Percentiles rank a stretch among this genome's conserved stretches.
Evolutionary conservation across 2,113 vertebrate species (phyloP).

Genomic region (Calcarius ornatus): DNA sequence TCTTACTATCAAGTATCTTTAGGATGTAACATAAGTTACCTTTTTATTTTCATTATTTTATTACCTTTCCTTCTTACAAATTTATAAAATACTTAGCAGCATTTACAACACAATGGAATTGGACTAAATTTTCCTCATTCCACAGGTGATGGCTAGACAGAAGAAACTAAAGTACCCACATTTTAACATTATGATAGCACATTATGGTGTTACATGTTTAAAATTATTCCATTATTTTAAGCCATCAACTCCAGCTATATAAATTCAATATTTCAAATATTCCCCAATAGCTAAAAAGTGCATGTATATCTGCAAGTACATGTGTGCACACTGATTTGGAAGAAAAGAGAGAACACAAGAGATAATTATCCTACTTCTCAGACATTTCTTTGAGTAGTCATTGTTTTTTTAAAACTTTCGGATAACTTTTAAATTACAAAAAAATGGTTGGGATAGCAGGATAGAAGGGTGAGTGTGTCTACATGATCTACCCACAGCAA

Average conservation of each 20-base stretch:
- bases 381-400: neutral
- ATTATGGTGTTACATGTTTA: neutral
- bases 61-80: neutral
- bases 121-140: neutral
- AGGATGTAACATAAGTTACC: neutral
- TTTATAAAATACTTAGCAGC: neutral
- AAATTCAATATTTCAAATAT: neutral
- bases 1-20: neutral
- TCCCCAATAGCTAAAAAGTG: accelerated
- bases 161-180: neutral
- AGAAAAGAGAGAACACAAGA: neutral
- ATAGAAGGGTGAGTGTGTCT: neutral
- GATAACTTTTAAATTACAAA: neutral
- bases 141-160: neutral
- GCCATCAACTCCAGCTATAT: neutral
- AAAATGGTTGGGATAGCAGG: neutral
- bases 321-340: neutral
- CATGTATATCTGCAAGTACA: neutral
- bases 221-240: neutral
- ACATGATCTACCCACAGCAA: neutral
- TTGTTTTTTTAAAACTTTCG: accelerated
- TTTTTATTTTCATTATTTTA: neutral
- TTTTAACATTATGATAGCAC: neutral
- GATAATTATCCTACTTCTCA: neutral
- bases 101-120: neutral